Conservation (phyloP, 2,113 vertebrate species). For the Canis aureus region DNA sequence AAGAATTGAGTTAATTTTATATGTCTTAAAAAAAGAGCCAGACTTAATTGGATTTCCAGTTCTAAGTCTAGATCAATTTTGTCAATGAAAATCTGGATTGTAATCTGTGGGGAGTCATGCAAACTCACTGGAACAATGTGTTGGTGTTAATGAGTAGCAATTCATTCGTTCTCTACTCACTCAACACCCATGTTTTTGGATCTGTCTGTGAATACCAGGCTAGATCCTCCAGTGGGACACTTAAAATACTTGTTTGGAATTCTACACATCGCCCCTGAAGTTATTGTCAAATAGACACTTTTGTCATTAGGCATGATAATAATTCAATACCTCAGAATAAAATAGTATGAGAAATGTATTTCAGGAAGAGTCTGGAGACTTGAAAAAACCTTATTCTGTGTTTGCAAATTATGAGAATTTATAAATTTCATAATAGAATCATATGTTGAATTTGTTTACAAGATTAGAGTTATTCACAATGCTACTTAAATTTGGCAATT, state of each 20-base stretch:
- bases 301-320: background rate
- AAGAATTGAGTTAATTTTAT: background rate
- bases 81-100: background rate
- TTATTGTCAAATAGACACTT: background rate
- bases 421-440: slow-evolving; percentile 37
- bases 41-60: background rate
- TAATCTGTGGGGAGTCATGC: background rate
- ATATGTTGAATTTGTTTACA: slow-evolving; percentile 8
- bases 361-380: slow-evolving; percentile 4
- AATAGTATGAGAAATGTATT: background rate
- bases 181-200: background rate
- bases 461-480: slow-evolving; percentile 17
- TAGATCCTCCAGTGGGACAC: background rate
- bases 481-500: slow-evolving; percentile 41
- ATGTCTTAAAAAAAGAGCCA: background rate
- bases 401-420: slow-evolving; percentile 33
- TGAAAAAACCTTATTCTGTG: slow-evolving; percentile 31
- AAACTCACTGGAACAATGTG: background rate
- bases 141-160: background rate
- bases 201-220: background rate
- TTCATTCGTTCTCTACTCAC: background rate
- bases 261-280: background rate
- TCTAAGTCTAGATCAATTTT: background rate
- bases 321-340: slow-evolving; percentile 47
- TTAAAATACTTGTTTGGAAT: background rate